Evolutionary conservation across 2,797 vertebrate species (phyloP).

Genomic region (Hirundo rustica): DNA sequence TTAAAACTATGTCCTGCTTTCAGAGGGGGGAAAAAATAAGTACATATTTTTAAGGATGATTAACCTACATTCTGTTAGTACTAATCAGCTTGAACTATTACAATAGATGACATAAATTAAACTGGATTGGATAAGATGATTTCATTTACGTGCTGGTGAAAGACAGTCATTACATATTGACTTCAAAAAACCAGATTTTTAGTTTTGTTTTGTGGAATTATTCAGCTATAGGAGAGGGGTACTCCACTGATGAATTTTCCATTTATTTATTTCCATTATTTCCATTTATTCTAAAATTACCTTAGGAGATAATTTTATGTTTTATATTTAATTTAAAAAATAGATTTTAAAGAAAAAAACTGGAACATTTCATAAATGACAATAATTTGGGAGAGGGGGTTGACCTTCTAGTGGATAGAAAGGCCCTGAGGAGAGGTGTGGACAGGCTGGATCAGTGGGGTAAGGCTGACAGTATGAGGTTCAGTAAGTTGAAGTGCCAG

Average conservation of each 20-base stretch:
- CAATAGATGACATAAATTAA: not conserved
- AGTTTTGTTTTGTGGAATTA: not conserved
- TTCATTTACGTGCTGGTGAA: not conserved
- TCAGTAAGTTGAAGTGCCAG: rapidly evolving
- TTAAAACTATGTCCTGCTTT: not conserved
- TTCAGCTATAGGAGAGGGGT: not conserved
- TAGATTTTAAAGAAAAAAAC: not conserved
- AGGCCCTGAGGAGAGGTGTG: not conserved
- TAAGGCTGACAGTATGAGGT: not conserved
- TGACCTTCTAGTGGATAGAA: not conserved
- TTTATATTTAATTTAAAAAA: not conserved
- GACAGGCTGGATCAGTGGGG: too few species aligned
- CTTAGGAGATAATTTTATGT: not conserved
- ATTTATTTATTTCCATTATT: not conserved
- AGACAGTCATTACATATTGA: not conserved
- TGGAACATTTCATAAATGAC: not conserved
- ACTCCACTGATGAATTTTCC: not conserved
- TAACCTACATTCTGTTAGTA: not conserved
- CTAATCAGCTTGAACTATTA: not conserved
- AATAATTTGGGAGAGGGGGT: rapidly evolving
- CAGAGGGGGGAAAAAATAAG: rapidly evolving
- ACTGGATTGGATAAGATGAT: not conserved
- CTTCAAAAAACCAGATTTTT: not conserved
- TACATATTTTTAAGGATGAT: not conserved
- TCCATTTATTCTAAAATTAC: not conserved